Base-by-base conservation (phyloP, 1,140 invertebrate species). In the Plutomurus gul region DNA sequence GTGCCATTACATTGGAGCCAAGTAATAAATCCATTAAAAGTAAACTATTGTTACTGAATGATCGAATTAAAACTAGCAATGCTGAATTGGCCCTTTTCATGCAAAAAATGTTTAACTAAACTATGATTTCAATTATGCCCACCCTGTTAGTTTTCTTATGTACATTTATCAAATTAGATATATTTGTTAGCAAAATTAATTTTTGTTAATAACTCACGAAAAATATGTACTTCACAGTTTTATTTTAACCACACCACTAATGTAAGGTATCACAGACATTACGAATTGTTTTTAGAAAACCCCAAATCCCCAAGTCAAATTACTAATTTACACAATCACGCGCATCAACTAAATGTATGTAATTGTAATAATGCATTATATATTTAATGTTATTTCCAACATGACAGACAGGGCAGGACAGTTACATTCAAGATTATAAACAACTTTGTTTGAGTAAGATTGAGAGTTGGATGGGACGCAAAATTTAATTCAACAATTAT, bases 81-180 rank as follows among this genome's bases (percentile, higher is more conserved):
- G 86, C 88, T 78, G 88, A 88, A 75, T 90, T 90, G 84, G 87
- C 88, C 76, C 86, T 88, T 82, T 89, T 92, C 73, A 88, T 92
- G 71, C 92, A 90, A 84, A 92, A 90, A 85, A 93, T 93, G 91
- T 92, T 93, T 86, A 84, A 84, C 47, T 88, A 82, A 33, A n/a
- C 13, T 22, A 5, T 22, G 47, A 4, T 51, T n/a, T 22, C 2
- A 10, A 6, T 51, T 8, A 13, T 18, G 20, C 43, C n/a, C 20
- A 18, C n/a, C 20, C n/a, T 51, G n/a, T 51, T 22, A 47, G 43
- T 47, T 47, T 47, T 16, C n/a, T 20, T 51, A 51, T 22, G 20
- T 39, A 7, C 5, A 39, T 39, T 39, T 39, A 39, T 13, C 37
- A 39, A 39, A 39, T 7, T 7, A 39, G 13, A 13, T 13, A 39